Evolutionary conservation across 2,797 vertebrate species (phyloP), one percentile per base, ranked within the genome.

Genomic region (Rhincodon typus): DNA sequence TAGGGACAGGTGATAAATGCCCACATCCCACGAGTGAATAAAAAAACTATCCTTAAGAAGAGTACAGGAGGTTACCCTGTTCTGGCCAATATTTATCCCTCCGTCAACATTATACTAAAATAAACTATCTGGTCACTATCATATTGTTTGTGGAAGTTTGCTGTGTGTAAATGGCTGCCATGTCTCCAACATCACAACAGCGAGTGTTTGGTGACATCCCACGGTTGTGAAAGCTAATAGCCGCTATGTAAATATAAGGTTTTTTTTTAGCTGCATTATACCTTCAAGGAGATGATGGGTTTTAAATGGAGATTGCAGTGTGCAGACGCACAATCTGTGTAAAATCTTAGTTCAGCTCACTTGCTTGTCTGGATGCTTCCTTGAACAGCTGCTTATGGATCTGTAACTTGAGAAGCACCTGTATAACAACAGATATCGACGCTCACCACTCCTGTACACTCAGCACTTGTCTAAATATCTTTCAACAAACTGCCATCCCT

Each of bases 381-480:
- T 57, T 69, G 66, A 69, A 93, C 66, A 93, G 90, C 90, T 93
- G 90, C 66, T 93, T 93, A 42, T 23, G 17, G n/a, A 93, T 93
- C 38, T 5, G 66, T 93, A 93, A 93, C 62, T 27, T 93, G 90
- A 93, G 34, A 93, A n/a, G 1, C 38, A 62, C 38, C 38, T 6
- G 4, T 84, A 42, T 21, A 84, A 82, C 77, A 82, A 46, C 38
- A 23, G 38, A 84, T 19, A 62, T 17, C 69, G 90, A 93, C 90
- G 69, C n/a, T 69, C 30, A 3, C 62, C 21, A 93, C n/a, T 25
- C n/a, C 62, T 69, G 21, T 93, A 69, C 21, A 21, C 23, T 93
- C 66, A 69, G 8, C 90, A 93, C 66, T 93, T 69, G 21, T 69
- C 66, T 13, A 93, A 67, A 69, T 66, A 93, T 93, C n/a, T 93